Evolutionary conservation across 23 tunicate genomes (phyloP).

Genomic region (Oikopleura dioica): DNA sequence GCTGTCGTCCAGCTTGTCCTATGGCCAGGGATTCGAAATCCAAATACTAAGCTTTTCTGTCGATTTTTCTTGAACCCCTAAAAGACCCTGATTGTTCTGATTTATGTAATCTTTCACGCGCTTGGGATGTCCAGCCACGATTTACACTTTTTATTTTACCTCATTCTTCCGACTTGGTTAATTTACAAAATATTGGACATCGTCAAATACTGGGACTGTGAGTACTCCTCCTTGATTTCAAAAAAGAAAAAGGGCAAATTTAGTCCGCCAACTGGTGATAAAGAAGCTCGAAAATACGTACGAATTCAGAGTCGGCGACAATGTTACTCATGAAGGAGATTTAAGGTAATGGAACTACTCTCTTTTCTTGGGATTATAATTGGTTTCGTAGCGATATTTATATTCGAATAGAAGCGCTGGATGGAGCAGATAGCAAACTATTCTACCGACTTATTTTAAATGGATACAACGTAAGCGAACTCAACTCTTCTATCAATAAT

Average conservation of each 20-base stretch:
- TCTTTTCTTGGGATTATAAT: neutral
- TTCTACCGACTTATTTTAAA: neutral
- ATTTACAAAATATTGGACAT: too few species aligned
- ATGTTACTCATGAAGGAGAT: slow-evolving; percentile 11
- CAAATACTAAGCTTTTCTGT: too few species aligned
- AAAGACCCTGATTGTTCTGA: too few species aligned
- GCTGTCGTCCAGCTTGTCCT: neutral
- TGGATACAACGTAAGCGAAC: slow-evolving; percentile 5
- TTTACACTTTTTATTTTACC: too few species aligned
- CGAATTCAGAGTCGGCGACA: neutral
- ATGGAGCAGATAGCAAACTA: neutral
- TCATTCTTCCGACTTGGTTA: too few species aligned
- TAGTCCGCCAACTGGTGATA: neutral
- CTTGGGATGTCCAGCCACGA: too few species aligned
- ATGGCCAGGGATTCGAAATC: too few species aligned
- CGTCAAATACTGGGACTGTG: too few species aligned
- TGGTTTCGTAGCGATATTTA: neutral
- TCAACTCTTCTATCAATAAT: neutral
- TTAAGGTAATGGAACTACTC: neutral
- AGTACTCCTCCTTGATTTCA: too few species aligned
- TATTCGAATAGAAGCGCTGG: neutral
- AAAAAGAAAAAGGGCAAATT: too few species aligned
- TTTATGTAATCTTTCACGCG: too few species aligned
- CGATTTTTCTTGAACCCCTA: too few species aligned
- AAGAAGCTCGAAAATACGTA: neutral